Percentiles rank a stretch among this genome's conserved stretches.
phyloP scores from a whole-genome alignment of 2,113 vertebrate species.

The Cathartes aura region DNA sequence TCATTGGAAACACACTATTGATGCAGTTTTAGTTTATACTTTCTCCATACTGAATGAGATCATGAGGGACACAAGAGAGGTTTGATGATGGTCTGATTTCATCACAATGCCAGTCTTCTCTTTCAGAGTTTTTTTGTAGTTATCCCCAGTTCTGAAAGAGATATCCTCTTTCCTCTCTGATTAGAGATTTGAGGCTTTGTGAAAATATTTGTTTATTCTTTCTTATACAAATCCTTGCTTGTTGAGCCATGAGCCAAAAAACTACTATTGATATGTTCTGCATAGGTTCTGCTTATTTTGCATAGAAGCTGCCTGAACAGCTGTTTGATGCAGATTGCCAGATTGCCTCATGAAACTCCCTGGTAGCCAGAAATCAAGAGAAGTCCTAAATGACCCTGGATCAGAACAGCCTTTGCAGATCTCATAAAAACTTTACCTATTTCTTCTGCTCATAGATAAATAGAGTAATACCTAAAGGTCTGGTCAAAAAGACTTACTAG shows the following conservation, averaged over 20 bases:
- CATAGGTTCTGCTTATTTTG: neutral
- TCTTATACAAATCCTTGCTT: neutral
- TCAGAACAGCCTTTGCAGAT: neutral
- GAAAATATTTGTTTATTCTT: neutral
- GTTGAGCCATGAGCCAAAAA: neutral
- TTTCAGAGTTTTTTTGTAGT: neutral
- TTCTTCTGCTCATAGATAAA: neutral
- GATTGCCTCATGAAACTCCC: neutral
- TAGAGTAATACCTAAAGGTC: neutral
- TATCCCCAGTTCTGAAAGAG: neutral
- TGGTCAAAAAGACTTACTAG: neutral
- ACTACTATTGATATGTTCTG: neutral
- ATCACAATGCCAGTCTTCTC: neutral
- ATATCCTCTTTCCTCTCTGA: neutral
- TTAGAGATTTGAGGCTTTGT: neutral
- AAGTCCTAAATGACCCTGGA: neutral
- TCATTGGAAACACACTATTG: neutral
- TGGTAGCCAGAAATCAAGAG: neutral
- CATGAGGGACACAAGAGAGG: neutral
- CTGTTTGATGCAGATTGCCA: constrained; percentile 1
- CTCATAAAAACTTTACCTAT: neutral
- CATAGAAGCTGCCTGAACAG: neutral
- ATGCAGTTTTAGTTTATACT: neutral
- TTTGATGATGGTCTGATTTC: neutral
- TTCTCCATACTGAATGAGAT: neutral